Evolutionary conservation across 35 echinoderm and acorn worm species (phyloP).

Genomic region (Lytechinus variegatus): DNA sequence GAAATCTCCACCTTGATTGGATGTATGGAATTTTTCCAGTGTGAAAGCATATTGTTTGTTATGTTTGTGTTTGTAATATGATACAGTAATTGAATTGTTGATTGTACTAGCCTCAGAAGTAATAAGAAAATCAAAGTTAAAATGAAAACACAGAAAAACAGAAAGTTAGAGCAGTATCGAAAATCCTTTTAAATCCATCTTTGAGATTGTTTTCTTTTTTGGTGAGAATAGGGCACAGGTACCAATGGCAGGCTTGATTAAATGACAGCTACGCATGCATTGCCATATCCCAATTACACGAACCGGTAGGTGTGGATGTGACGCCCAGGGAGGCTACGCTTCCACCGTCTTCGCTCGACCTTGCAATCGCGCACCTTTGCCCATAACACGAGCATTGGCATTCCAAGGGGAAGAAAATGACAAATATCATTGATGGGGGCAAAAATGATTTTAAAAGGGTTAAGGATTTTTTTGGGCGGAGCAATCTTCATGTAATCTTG

Average conservation of each 20-base stretch:
- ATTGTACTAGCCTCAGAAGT: no score
- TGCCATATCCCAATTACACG: constrained; percentile 26
- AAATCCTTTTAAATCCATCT: not conserved
- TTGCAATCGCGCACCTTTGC: not conserved
- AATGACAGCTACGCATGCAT: constrained; percentile 24
- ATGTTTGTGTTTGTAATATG: no score
- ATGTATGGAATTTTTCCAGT: no score
- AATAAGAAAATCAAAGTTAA: no score
- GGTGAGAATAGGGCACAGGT: not conserved
- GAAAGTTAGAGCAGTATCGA: no score
- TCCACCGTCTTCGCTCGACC: not conserved
- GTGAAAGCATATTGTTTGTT: no score
- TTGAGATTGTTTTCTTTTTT: not conserved
- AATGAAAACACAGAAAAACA: no score
- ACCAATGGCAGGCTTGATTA: not conserved
- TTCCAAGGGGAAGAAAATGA: not conserved
- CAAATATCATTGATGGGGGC: not conserved
- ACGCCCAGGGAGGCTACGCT: not conserved
- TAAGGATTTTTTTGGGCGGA: not conserved
- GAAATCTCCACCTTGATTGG: no score
- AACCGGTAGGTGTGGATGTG: not conserved
- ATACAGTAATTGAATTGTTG: no score
- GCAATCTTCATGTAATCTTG: not conserved
- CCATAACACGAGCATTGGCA: not conserved
- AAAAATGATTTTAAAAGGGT: not conserved